phyloP scores from a whole-genome alignment of 2,797 vertebrate genomes.

The Lagodon rhomboides region DNA sequence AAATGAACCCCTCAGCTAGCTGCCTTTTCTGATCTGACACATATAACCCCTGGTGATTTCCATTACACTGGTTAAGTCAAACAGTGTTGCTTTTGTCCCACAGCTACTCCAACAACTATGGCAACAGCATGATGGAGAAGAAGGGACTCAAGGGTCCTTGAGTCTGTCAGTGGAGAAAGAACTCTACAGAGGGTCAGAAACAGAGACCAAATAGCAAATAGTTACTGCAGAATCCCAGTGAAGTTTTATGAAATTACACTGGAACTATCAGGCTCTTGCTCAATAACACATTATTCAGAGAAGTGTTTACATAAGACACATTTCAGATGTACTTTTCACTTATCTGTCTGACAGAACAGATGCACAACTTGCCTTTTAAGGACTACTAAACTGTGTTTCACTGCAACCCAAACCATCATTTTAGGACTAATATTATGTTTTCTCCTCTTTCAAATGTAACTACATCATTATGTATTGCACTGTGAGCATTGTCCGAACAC shows the following conservation, averaged over 20 bases:
- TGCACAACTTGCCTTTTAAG: background rate
- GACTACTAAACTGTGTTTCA: background rate
- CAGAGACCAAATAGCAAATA: conserved; percentile 12
- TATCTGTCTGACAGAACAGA: conserved; percentile 1
- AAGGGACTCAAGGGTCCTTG: background rate
- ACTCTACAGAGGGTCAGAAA: too few relatives aligned
- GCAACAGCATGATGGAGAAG: conserved; percentile 21
- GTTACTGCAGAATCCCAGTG: background rate
- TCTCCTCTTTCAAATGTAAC: background rate
- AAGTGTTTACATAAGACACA: background rate
- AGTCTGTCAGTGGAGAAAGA: background rate
- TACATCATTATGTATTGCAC: background rate
- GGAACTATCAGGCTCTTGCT: conserved; percentile 1
- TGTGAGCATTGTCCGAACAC: background rate
- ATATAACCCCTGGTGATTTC: conserved; percentile 45
- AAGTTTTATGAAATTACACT: conserved; percentile 14
- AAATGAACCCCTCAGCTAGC: conserved; percentile 14
- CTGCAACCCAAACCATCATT: background rate
- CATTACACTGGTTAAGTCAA: conserved; percentile 45
- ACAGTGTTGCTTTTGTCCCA: conserved; percentile 14
- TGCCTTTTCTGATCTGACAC: conserved; percentile 41
- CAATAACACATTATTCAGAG: conserved; percentile 7
- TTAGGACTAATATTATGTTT: background rate
- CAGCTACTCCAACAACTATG: conserved; percentile 28
- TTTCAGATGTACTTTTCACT: conserved; percentile 2